These are phyloP conservation scores for Drosophila peninsularis DNA, from an alignment of 2,888 invertebrate species.

Conservation along the genomic window DNA sequence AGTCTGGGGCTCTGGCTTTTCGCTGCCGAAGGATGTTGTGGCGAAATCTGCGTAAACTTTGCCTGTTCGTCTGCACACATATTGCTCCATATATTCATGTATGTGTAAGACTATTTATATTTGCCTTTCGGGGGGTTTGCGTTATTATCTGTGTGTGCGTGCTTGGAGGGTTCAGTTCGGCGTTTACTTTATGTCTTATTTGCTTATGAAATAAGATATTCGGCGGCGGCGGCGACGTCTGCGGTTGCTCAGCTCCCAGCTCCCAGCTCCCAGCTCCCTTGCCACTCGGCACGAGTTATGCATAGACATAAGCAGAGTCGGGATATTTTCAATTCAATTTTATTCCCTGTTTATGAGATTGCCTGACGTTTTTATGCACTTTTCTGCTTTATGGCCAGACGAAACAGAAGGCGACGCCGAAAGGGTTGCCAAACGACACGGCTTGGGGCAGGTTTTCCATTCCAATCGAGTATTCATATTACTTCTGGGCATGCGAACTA, in stretches of 20 bases:
- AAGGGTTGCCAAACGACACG: slow-evolving; percentile 50
- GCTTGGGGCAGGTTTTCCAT: slow-evolving; percentile 19
- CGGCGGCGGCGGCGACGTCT: slow-evolving; percentile 21
- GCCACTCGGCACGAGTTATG: slow-evolving; percentile 57
- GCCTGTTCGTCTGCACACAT: slow-evolving; percentile 21
- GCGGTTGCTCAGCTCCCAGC: slow-evolving; percentile 9
- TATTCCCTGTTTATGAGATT: slow-evolving; percentile 79
- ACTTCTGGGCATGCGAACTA: neutral
- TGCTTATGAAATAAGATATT: slow-evolving; percentile 80
- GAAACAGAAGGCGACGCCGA: neutral
- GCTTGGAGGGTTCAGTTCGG: slow-evolving; percentile 48
- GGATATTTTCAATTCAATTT: slow-evolving; percentile 59
- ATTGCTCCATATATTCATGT: slow-evolving; percentile 15
- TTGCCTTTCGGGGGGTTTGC: slow-evolving; percentile 36
- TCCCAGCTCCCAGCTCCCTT: slow-evolving; percentile 6
- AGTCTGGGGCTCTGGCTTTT: slow-evolving; percentile 50
- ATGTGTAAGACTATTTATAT: slow-evolving; percentile 35
- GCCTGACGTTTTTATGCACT: slow-evolving; percentile 74
- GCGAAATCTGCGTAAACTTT: slow-evolving; percentile 80
- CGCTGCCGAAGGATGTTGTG: slow-evolving; percentile 63
- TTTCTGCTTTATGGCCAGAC: slow-evolving; percentile 54
- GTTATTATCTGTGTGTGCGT: slow-evolving; percentile 28
- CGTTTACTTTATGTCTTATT: slow-evolving; percentile 77
- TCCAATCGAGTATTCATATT: slow-evolving; percentile 27
- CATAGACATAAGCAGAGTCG: slow-evolving; percentile 45